phyloP scores from a whole-genome alignment of 2,888 invertebrate species.

The Synergus itoensis region DNA sequence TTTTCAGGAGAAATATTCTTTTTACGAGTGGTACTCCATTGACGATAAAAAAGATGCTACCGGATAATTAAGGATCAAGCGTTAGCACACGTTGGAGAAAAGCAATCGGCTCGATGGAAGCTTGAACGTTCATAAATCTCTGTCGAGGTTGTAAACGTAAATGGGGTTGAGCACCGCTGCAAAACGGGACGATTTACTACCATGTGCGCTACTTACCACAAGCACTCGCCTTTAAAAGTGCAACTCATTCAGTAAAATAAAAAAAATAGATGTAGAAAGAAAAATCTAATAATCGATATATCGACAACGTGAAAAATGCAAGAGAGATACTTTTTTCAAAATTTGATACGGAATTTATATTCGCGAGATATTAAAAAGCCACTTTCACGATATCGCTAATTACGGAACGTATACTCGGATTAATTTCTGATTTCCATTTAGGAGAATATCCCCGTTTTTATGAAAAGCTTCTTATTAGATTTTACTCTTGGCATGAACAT shows the following conservation, averaged over 20 bases:
- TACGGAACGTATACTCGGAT: background rate
- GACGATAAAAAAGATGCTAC: constrained; percentile 5
- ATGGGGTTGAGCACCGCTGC: constrained; percentile 39
- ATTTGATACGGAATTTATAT: background rate
- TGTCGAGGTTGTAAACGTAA: constrained; percentile 42
- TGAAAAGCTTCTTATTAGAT: background rate
- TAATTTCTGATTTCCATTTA: background rate
- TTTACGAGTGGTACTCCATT: background rate
- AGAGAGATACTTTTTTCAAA: background rate
- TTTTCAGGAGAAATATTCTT: background rate
- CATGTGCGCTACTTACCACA: constrained; percentile 29
- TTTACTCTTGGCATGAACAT: background rate
- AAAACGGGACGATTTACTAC: constrained; percentile 40
- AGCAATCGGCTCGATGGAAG: constrained; percentile 55
- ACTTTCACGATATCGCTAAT: background rate
- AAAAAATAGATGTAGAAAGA: background rate
- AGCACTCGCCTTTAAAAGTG: constrained; percentile 24
- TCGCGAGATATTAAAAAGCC: background rate
- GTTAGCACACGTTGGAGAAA: constrained; percentile 37
- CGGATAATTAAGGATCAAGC: constrained; percentile 55
- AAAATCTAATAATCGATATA: constrained; percentile 11
- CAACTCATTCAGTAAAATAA: constrained; percentile 17
- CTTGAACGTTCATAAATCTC: constrained; percentile 56
- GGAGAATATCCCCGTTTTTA: background rate
- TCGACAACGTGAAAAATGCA: background rate